Evolutionary conservation across 2,888 invertebrate genomes (phyloP).

Genomic region (Mesorhabditis spiculigera): DNA sequence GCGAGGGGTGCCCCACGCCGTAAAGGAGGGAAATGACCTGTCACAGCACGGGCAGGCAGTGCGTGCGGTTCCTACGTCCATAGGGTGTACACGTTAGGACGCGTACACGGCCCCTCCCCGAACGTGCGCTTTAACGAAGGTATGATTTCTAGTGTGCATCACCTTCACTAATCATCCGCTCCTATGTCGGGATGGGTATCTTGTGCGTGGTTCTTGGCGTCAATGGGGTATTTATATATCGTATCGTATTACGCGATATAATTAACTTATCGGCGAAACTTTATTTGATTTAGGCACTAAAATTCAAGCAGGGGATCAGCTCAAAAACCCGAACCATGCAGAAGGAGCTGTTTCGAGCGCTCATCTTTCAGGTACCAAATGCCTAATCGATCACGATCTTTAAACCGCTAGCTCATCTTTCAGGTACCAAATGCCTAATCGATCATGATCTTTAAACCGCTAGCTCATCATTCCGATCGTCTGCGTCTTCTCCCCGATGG

Average conservation of each 20-base stretch:
- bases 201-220: neutral
- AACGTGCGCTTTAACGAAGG: too few relatives aligned
- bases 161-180: neutral
- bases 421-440: neutral
- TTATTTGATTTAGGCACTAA: too few relatives aligned
- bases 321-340: neutral
- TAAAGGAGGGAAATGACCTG: too few relatives aligned
- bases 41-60: too few relatives aligned
- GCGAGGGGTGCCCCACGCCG: too few relatives aligned
- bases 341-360: conserved; percentile 1
- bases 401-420: neutral
- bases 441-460: neutral
- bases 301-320: neutral
- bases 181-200: neutral
- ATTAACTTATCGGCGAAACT: too few relatives aligned
- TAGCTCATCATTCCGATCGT: neutral
- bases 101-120: too few relatives aligned
- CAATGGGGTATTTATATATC: too few relatives aligned
- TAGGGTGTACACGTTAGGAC: too few relatives aligned
- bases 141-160: neutral
- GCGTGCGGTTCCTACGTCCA: too few relatives aligned
- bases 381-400: neutral
- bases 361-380: conserved; percentile 3
- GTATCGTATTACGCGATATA: too few relatives aligned
- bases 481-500: neutral